A percentile compares a stretch with the other conserved stretches of the same genome.
phyloP scores from a whole-genome alignment of 2,888 invertebrate species.

The Papilio protenor region DNA sequence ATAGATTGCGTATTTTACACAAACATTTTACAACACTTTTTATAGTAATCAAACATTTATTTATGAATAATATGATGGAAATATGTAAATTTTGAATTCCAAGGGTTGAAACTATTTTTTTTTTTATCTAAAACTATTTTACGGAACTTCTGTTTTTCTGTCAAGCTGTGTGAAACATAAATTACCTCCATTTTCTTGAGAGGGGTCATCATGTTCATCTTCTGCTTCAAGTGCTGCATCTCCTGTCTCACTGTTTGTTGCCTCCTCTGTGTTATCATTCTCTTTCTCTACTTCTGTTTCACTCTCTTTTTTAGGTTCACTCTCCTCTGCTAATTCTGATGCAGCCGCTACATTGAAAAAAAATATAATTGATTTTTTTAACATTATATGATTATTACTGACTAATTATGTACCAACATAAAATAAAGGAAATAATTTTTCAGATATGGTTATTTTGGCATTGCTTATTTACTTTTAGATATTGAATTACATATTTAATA shows the following conservation, averaged over 20 bases:
- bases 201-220: conserved; percentile 22
- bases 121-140: not conserved
- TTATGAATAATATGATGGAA: too few species aligned
- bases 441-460: too few species aligned
- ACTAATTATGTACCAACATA: too few species aligned
- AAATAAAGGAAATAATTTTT: too few species aligned
- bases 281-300: conserved; percentile 37
- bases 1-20: too few species aligned
- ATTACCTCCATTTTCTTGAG: conserved; percentile 41
- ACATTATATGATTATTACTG: too few species aligned
- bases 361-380: not conserved
- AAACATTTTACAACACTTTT: not conserved
- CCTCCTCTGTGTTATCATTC: conserved; percentile 33
- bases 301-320: conserved; percentile 45
- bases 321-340: conserved; percentile 35
- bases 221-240: conserved; percentile 1
- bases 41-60: not conserved
- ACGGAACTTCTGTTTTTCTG: too few species aligned
- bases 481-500: too few species aligned
- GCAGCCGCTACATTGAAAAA: conserved; percentile 12
- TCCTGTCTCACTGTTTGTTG: conserved; percentile 18
- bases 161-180: conserved; percentile 21
- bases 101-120: too few species aligned
- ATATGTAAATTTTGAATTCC: too few species aligned
- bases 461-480: too few species aligned